phyloP scores from a whole-genome alignment of 2,888 invertebrate genomes.

The Leptinotarsa peninsularis region DNA sequence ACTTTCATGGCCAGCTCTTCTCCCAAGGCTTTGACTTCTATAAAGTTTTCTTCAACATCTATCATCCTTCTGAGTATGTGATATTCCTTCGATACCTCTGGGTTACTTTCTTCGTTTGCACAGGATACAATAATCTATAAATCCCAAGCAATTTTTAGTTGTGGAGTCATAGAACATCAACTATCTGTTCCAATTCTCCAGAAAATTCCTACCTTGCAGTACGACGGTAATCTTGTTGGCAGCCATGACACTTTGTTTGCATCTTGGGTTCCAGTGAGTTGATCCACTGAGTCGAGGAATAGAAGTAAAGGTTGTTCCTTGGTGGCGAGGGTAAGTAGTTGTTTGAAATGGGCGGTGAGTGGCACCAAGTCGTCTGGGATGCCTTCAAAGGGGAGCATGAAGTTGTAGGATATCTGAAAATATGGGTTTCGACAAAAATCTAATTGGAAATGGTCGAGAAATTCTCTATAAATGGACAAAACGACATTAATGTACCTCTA shows the following conservation, averaged over 20 bases:
- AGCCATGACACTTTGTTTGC: slow-evolving; percentile 97
- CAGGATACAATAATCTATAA: slow-evolving; percentile 89
- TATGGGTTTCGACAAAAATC: too few relatives aligned
- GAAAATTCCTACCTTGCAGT: slow-evolving; percentile 79
- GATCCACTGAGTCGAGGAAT: slow-evolving; percentile 96
- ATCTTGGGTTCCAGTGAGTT: slow-evolving; percentile 93
- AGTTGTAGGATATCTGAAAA: slow-evolving; percentile 88
- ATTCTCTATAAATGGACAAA: not conserved
- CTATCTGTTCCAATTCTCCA: not conserved
- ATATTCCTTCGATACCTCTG: slow-evolving; percentile 88
- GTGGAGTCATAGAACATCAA: not conserved
- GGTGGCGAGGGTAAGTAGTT: slow-evolving; percentile 85
- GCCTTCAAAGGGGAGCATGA: slow-evolving; percentile 89
- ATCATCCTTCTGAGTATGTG: slow-evolving; percentile 88
- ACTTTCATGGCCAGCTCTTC: slow-evolving; percentile 95
- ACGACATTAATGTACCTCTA: not conserved
- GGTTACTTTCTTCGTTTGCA: slow-evolving; percentile 87
- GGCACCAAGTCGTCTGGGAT: slow-evolving; percentile 97
- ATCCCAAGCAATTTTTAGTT: not conserved
- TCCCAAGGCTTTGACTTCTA: slow-evolving; percentile 90
- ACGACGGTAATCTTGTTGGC: slow-evolving; percentile 87
- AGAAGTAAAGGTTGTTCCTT: slow-evolving; percentile 87
- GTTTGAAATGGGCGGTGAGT: slow-evolving; percentile 95
- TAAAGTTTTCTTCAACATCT: slow-evolving; percentile 87
- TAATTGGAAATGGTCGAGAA: too few relatives aligned